phyloP scores from a whole-genome alignment of 2,888 invertebrate genomes.

The Lutraria lutraria region DNA sequence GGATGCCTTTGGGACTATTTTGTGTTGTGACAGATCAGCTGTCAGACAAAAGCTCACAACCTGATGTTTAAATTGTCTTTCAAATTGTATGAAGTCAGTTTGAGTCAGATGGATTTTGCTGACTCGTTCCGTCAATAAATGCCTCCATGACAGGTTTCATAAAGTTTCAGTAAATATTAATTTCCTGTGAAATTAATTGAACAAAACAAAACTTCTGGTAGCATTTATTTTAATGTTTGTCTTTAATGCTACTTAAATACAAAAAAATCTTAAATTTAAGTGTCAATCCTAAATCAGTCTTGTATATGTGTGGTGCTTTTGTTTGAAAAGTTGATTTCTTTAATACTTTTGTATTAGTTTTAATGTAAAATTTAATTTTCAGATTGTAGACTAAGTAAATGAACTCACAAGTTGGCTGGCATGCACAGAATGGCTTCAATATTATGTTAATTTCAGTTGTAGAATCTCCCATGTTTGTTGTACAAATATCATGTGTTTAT shows the following conservation, averaged over 20 bases:
- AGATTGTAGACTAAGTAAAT: neutral
- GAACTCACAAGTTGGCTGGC: slow-evolving; percentile 39
- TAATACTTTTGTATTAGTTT: slow-evolving; percentile 13
- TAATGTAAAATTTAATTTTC: slow-evolving; percentile 28
- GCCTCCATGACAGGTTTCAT: neutral
- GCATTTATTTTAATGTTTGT: neutral
- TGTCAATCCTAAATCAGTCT: neutral
- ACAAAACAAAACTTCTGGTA: neutral
- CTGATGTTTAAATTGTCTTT: slow-evolving; percentile 11
- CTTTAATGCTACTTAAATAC: neutral
- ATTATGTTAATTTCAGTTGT: slow-evolving; percentile 39
- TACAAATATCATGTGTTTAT: neutral
- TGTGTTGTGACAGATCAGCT: neutral
- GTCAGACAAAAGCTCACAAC: slow-evolving; percentile 12
- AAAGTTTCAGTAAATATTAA: neutral
- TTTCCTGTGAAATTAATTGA: neutral
- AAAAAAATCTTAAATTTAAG: neutral
- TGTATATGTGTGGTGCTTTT: slow-evolving; percentile 7
- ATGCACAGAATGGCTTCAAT: slow-evolving; percentile 51
- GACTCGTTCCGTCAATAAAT: neutral
- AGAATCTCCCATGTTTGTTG: slow-evolving; percentile 27
- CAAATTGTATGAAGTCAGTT: neutral
- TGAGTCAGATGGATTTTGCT: neutral
- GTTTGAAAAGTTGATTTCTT: neutral
- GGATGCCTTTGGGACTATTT: neutral